A percentile compares a stretch with the other conserved stretches of the same genome.
Evolutionary conservation across 2,888 invertebrate species (phyloP).

Genomic region (Lordiphosa andalusiaca): DNA sequence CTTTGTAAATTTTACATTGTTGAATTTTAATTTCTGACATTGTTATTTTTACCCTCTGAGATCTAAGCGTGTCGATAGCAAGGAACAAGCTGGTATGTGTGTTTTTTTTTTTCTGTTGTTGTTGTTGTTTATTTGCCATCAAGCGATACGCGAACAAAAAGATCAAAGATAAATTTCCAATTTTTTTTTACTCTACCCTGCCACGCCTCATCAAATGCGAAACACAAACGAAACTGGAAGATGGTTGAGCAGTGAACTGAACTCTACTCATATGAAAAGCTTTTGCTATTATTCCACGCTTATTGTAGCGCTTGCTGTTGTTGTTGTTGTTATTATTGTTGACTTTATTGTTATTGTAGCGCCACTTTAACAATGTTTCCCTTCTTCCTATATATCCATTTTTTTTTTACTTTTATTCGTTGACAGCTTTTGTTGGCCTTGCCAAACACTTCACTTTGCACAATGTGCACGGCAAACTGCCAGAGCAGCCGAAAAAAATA

Average conservation of each 20-base stretch:
- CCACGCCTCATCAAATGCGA: slow-evolving; percentile 65
- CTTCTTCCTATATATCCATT: slow-evolving; percentile 13
- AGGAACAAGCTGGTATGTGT: slow-evolving; percentile 19
- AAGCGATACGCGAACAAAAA: slow-evolving; percentile 57
- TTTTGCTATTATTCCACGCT: slow-evolving; percentile 59
- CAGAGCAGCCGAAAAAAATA: slow-evolving; percentile 5
- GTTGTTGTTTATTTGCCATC: slow-evolving; percentile 50
- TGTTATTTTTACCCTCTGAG: slow-evolving; percentile 11
- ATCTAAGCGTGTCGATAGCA: slow-evolving; percentile 16
- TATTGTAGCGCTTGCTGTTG: slow-evolving; percentile 42
- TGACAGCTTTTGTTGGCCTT: slow-evolving; percentile 67
- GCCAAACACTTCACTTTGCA: slow-evolving; percentile 63
- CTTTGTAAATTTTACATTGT: slow-evolving; percentile 1
- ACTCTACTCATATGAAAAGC: slow-evolving; percentile 61
- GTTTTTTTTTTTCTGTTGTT: too few relatives aligned
- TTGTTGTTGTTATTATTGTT: slow-evolving; percentile 58
- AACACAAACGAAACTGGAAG: slow-evolving; percentile 12
- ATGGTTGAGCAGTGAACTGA: not conserved
- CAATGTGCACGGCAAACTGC: slow-evolving; percentile 62
- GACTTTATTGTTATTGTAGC: slow-evolving; percentile 70
- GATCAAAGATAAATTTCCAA: slow-evolving; percentile 74
- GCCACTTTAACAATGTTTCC: slow-evolving; percentile 61
- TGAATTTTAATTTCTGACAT: slow-evolving; percentile 13
- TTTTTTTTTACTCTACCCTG: slow-evolving; percentile 48
- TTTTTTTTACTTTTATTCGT: slow-evolving; percentile 29